Conservation (phyloP, 2,888 invertebrate species). For the Eugnorisma glareosa region DNA sequence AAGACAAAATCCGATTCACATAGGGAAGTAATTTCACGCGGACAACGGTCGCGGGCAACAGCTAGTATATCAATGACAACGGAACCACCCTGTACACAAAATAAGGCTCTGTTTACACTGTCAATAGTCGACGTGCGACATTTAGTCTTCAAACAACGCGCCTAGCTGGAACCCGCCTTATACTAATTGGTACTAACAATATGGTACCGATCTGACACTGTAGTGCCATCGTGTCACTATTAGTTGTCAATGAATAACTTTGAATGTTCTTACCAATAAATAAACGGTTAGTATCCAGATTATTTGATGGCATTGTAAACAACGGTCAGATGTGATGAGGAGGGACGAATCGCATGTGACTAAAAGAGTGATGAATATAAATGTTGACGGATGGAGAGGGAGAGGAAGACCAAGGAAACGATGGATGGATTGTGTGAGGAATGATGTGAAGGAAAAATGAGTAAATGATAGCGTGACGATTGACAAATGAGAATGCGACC, state of each 20-base stretch:
- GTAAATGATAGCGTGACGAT: too few species aligned
- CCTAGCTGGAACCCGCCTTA: slow-evolving; percentile 69
- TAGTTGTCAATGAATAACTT: slow-evolving; percentile 63
- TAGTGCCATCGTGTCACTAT: slow-evolving; percentile 46
- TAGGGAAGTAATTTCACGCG: too few species aligned
- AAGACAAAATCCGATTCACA: too few species aligned
- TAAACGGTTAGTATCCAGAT: neutral
- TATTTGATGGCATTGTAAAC: neutral
- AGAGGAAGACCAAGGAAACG: too few species aligned
- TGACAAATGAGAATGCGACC: too few species aligned
- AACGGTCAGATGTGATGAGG: too few species aligned
- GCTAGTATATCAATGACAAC: slow-evolving; percentile 20
- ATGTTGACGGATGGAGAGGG: too few species aligned
- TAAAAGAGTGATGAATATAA: too few species aligned
- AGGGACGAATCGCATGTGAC: too few species aligned
- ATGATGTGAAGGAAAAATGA: too few species aligned
- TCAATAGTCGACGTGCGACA: slow-evolving; percentile 79
- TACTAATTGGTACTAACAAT: slow-evolving; percentile 77
- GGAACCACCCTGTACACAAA: slow-evolving; percentile 66
- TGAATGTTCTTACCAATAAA: slow-evolving; percentile 35
- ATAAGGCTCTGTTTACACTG: slow-evolving; percentile 71
- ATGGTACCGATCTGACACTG: slow-evolving; percentile 59
- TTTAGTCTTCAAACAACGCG: slow-evolving; percentile 78
- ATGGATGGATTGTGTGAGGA: too few species aligned
- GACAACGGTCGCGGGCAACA: neutral